These are phyloP conservation scores for Trisateles emortualis DNA, from an alignment of 2,888 invertebrate genomes.

Conservation along the genomic window DNA sequence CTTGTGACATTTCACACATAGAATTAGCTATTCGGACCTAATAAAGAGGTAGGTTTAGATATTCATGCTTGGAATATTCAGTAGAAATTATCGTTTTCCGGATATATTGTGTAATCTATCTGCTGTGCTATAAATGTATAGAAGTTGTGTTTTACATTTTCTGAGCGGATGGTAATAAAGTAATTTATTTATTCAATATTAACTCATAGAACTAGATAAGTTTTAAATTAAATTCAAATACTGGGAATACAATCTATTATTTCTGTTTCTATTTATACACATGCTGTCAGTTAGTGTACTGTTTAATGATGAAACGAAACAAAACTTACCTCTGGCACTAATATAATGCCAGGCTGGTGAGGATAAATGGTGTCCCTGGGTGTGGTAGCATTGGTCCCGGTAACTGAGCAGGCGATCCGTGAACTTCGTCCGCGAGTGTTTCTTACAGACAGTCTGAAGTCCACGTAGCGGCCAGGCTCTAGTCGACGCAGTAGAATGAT, in stretches of 20 bases:
- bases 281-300: too few species aligned
- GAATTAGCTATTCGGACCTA: background rate
- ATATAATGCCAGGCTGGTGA: constrained; percentile 91
- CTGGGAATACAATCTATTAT: too few species aligned
- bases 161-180: too few species aligned
- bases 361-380: constrained; percentile 94
- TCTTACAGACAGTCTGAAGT: constrained; percentile 91
- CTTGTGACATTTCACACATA: constrained; percentile 5
- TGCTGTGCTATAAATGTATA: background rate
- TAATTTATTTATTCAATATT: too few species aligned
- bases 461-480: constrained; percentile 94
- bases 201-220: too few species aligned
- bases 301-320: background rate
- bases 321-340: constrained; percentile 90
- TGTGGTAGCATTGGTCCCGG: constrained; percentile 94
- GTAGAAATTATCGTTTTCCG: background rate
- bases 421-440: constrained; percentile 93
- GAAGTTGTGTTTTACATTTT: too few species aligned
- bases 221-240: too few species aligned
- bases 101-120: background rate
- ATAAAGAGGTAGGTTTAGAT: background rate
- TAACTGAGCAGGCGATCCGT: constrained; percentile 92
- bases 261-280: too few species aligned
- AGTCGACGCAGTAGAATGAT: constrained; percentile 92
- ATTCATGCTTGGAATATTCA: background rate